phyloP scores from a whole-genome alignment of 2,888 invertebrate genomes.

The Rhingia campestris region DNA sequence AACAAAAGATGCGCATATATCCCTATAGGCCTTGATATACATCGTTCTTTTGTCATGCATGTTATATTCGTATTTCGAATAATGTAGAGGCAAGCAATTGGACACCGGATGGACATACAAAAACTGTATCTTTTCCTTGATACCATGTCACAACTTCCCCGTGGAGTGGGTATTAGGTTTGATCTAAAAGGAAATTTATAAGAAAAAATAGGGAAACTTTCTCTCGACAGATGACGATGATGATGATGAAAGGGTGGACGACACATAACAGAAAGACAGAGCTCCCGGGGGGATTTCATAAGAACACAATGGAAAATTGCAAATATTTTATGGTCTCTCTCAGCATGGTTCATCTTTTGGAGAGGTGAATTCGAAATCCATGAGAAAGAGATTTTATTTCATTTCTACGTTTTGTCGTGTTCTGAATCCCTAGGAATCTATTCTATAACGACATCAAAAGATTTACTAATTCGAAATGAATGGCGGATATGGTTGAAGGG shows the following conservation, averaged over 20 bases:
- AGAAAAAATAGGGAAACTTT: not conserved
- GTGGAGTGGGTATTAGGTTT: conserved; percentile 8
- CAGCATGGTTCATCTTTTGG: conserved; percentile 17
- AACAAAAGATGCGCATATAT: conserved; percentile 16
- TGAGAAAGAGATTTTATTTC: not conserved
- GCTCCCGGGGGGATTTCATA: conserved; percentile 5
- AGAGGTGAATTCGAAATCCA: conserved; percentile 23
- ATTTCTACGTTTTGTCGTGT: not conserved
- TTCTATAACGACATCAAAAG: conserved; percentile 2
- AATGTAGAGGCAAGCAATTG: conserved; percentile 28
- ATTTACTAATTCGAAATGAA: not conserved
- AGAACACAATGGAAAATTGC: conserved; percentile 19
- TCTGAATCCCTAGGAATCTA: conserved; percentile 1
- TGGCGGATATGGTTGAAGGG: not conserved
- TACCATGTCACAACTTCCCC: conserved; percentile 2
- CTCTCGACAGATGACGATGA: not conserved
- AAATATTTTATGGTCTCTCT: conserved; percentile 22
- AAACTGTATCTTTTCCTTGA: conserved; percentile 1
- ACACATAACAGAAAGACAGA: not conserved
- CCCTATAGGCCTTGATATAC: not conserved
- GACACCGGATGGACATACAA: conserved; percentile 44
- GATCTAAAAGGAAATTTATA: not conserved
- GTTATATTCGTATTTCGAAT: conserved; percentile 8
- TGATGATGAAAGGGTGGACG: conserved; percentile 26
- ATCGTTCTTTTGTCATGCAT: conserved; percentile 10